phyloP scores from a whole-genome alignment of 2,113 vertebrate species.

The Panthera uncia region DNA sequence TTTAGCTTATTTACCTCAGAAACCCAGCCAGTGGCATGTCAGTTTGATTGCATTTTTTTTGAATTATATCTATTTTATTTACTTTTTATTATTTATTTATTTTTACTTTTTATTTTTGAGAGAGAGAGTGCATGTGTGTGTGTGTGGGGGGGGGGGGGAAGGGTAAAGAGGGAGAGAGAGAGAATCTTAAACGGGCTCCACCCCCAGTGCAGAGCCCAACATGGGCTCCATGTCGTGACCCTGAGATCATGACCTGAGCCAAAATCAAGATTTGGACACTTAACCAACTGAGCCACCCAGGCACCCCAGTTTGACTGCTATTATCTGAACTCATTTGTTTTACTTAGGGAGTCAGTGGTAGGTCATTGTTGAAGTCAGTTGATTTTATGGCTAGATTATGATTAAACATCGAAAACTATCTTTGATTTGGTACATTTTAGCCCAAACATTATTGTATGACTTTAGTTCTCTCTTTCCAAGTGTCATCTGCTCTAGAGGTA shows the following conservation, averaged over 20 bases:
- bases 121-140: too few relatives aligned
- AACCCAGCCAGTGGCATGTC: neutral
- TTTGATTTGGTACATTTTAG: constrained; percentile 1
- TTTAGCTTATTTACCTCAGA: neutral
- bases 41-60: neutral
- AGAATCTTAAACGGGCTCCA: too few relatives aligned
- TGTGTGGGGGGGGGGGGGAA: too few relatives aligned
- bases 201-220: too few relatives aligned
- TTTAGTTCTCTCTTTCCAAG: neutral
- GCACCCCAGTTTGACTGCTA: neutral
- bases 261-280: too few relatives aligned
- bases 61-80: too few relatives aligned
- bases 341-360: neutral
- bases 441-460: neutral
- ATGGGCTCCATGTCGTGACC: too few relatives aligned
- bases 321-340: neutral
- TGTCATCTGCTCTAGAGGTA: neutral
- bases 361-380: neutral
- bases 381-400: neutral
- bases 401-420: neutral
- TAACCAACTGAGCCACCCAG: too few relatives aligned
- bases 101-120: too few relatives aligned
- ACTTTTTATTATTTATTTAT: too few relatives aligned
- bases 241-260: too few relatives aligned
- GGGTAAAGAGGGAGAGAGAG: too few relatives aligned